Percentiles rank a stretch among this genome's conserved stretches.
Conservation (phyloP, 1,140 invertebrate species). For the Neelides sp. region DNA sequence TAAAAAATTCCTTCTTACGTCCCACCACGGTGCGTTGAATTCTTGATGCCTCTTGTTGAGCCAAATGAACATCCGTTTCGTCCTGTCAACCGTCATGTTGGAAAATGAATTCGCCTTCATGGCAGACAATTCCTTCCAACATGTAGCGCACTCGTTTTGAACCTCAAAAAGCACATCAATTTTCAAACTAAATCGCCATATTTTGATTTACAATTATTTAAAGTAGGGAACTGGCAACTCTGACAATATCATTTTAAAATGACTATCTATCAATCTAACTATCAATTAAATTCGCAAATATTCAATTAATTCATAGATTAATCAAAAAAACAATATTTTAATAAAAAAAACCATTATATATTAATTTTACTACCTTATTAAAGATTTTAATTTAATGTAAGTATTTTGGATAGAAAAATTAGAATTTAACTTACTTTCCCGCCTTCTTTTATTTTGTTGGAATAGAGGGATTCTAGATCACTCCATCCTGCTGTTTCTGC, state of each 20-base stretch:
- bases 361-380: not conserved
- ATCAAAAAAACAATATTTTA: no score
- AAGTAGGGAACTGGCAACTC: no score
- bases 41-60: constrained; percentile 27
- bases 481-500: constrained; percentile 28
- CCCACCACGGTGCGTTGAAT: constrained; percentile 26
- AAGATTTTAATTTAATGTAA: not conserved
- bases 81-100: constrained; percentile 25
- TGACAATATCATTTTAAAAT: no score
- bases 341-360: no score
- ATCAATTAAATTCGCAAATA: no score
- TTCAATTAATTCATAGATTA: no score
- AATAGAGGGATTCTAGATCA: constrained; percentile 28
- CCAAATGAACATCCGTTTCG: constrained; percentile 31
- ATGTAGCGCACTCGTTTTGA: constrained; percentile 26
- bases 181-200: no score
- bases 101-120: constrained; percentile 17
- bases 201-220: no score
- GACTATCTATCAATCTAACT: no score
- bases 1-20: constrained; percentile 3
- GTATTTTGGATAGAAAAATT: no score
- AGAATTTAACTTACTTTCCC: not conserved
- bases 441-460: constrained; percentile 21
- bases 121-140: constrained; percentile 25
- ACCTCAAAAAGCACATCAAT: constrained; percentile 16